A percentile compares a stretch with the other conserved stretches of the same genome.
These are phyloP conservation scores for Chloroclysta siterata DNA, from an alignment of 2,888 invertebrate genomes.

Conservation along the genomic window DNA sequence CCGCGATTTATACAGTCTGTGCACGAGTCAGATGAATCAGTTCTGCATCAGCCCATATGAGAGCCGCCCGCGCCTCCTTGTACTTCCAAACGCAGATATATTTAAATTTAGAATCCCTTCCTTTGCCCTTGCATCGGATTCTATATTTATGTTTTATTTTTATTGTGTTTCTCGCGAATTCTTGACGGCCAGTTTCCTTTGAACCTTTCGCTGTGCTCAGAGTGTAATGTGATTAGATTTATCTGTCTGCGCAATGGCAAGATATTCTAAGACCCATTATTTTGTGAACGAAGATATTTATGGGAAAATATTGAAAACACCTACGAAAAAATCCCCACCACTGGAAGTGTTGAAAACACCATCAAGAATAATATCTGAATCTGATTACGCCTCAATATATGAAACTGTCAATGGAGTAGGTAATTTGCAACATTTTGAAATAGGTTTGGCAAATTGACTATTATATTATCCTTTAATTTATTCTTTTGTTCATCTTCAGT, in stretches of 20 bases:
- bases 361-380: constrained; percentile 52
- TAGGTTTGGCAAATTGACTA: not conserved
- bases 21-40: constrained; percentile 76
- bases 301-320: constrained; percentile 73
- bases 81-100: constrained; percentile 65
- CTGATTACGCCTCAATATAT: constrained; percentile 59
- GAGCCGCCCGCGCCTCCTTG: constrained; percentile 77
- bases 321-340: constrained; percentile 34
- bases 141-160: constrained; percentile 53
- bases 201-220: constrained; percentile 50
- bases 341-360: constrained; percentile 4
- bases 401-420: constrained; percentile 29
- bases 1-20: constrained; percentile 73
- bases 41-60: constrained; percentile 79
- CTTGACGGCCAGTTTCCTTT: constrained; percentile 61
- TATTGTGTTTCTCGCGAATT: constrained; percentile 59
- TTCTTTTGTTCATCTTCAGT: too few species aligned
- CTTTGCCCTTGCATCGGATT: constrained; percentile 64
- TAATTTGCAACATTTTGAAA: constrained; percentile 12
- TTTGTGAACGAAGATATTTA: constrained; percentile 79
- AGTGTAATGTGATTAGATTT: constrained; percentile 40
- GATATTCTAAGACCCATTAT: constrained; percentile 71
- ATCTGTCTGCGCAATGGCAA: constrained; percentile 39
- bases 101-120: constrained; percentile 80
- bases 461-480: not conserved